Percentiles rank a stretch among this genome's conserved stretches.
These are phyloP conservation scores for Tromatobia lineatoria DNA, from an alignment of 2,888 invertebrate species.

Conservation along the genomic window DNA sequence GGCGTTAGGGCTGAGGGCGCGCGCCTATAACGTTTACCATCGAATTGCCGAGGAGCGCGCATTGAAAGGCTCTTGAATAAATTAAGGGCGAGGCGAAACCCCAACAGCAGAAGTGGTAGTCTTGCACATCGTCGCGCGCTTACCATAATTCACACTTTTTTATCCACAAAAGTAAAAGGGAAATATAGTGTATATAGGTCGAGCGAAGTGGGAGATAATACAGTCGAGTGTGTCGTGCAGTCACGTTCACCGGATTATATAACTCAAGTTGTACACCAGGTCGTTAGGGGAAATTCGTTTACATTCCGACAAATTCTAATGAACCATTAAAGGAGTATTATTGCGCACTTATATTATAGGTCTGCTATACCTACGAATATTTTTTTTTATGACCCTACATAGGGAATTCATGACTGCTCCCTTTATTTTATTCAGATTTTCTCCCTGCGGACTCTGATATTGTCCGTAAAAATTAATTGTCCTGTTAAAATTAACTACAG, in stretches of 20 bases:
- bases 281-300: conserved; percentile 40
- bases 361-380: conserved; percentile 27
- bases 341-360: conserved; percentile 44
- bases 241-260: conserved; percentile 47
- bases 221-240: conserved; percentile 53
- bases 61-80: conserved; percentile 67
- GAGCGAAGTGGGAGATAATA: conserved; percentile 43
- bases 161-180: conserved; percentile 27
- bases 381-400: conserved; percentile 18
- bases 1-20: conserved; percentile 9
- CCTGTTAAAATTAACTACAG: not conserved
- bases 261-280: conserved; percentile 25
- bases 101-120: conserved; percentile 28
- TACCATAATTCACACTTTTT: conserved; percentile 56
- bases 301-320: conserved; percentile 62
- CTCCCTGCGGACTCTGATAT: not conserved
- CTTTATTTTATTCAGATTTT: conserved; percentile 15
- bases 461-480: not conserved
- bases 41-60: conserved; percentile 55
- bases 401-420: conserved; percentile 15
- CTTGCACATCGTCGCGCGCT: conserved; percentile 35
- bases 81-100: conserved; percentile 63
- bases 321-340: conserved; percentile 59
- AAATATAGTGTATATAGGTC: conserved; percentile 51
- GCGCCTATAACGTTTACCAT: conserved; percentile 52